These are phyloP conservation scores for Cephus pulcher DNA, from an alignment of 2,888 invertebrate species.

Conservation along the genomic window DNA sequence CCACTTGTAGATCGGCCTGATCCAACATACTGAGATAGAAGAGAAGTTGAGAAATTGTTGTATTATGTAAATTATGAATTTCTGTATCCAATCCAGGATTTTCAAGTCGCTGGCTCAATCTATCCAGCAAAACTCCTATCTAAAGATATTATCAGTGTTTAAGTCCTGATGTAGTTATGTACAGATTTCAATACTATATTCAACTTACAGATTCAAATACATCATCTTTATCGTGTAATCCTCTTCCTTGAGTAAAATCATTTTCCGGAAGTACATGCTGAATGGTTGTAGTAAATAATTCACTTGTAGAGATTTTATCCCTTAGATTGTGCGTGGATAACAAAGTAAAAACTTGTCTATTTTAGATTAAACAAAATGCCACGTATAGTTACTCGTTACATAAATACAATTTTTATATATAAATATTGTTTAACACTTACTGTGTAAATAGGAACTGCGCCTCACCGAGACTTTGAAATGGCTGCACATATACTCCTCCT, in stretches of 20 bases:
- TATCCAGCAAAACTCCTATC: constrained; percentile 57
- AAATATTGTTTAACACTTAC: constrained; percentile 31
- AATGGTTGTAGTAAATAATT: constrained; percentile 41
- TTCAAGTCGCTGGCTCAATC: constrained; percentile 59
- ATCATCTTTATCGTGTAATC: constrained; percentile 44
- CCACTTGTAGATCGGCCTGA: constrained; percentile 55
- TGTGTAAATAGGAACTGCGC: constrained; percentile 60
- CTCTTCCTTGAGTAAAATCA: constrained; percentile 59
- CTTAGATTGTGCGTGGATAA: constrained; percentile 41
- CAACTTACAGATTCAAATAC: constrained; percentile 53
- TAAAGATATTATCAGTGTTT: constrained; percentile 22
- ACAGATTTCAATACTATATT: not conserved
- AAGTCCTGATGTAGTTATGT: not conserved
- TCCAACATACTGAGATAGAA: constrained; percentile 64
- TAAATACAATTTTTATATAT: constrained; percentile 2
- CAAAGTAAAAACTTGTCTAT: constrained; percentile 53
- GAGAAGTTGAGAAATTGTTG: constrained; percentile 64
- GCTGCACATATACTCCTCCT: constrained; percentile 64
- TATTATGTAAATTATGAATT: constrained; percentile 62
- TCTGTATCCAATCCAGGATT: constrained; percentile 60
- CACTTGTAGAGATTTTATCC: constrained; percentile 33
- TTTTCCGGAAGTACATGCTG: constrained; percentile 55
- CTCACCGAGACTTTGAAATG: constrained; percentile 66
- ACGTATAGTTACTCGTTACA: not conserved
- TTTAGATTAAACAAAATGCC: not conserved